These are phyloP conservation scores for Hippotragus niger DNA, from an alignment of 2,113 vertebrate species.

Conservation along the genomic window DNA sequence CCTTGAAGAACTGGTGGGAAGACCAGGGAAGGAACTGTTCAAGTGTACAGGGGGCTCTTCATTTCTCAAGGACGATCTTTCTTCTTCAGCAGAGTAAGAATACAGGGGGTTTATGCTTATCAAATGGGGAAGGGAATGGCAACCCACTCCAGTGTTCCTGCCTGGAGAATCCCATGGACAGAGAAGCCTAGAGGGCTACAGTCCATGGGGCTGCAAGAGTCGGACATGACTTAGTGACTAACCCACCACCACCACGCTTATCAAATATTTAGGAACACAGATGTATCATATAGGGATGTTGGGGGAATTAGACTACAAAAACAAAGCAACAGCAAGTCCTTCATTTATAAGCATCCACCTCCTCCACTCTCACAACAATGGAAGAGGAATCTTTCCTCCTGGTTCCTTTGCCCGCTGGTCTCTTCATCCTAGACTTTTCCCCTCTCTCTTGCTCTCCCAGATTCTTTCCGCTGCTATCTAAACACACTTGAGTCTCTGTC, in stretches of 20 bases:
- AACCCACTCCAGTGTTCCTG: background rate
- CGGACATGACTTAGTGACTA: background rate
- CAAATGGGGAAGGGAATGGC: background rate
- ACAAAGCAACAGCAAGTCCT: background rate
- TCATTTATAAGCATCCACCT: background rate
- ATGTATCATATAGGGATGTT: background rate
- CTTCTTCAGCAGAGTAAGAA: background rate
- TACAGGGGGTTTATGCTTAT: background rate
- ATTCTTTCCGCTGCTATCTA: background rate
- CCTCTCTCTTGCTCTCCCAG: background rate
- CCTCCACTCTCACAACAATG: background rate
- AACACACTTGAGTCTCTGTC: background rate
- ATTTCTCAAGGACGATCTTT: background rate
- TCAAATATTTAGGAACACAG: background rate
- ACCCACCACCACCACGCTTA: background rate
- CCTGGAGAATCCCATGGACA: background rate
- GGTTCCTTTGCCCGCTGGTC: background rate
- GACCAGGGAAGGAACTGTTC: background rate
- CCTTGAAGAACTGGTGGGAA: background rate
- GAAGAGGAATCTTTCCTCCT: background rate
- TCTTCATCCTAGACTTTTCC: background rate
- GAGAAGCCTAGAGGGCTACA: background rate
- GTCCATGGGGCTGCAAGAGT: background rate
- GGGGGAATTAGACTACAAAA: background rate
- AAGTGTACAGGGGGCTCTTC: background rate